Conservation (phyloP, 2,888 invertebrate species). For the Nephrotoma appendiculata region DNA sequence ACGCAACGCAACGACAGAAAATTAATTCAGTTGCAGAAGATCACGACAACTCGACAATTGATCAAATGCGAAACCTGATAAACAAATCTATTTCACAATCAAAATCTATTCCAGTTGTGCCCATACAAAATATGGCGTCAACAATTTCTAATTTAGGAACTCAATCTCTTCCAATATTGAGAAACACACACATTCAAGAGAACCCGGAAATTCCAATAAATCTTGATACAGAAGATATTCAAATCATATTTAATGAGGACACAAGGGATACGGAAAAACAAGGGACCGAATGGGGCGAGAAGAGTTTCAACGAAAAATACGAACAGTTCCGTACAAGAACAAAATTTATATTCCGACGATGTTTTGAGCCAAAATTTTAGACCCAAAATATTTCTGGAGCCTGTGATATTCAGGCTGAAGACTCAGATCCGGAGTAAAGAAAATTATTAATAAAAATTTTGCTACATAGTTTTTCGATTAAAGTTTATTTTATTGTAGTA, state of each 20-base stretch:
- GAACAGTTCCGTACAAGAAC: background rate
- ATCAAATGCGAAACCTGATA: background rate
- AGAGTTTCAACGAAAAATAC: conserved; percentile 9
- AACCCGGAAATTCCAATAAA: background rate
- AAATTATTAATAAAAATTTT: background rate
- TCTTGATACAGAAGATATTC: conserved; percentile 3
- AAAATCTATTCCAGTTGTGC: background rate
- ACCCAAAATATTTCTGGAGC: conserved; percentile 38
- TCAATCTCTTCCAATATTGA: background rate
- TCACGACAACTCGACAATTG: background rate
- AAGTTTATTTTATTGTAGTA: background rate
- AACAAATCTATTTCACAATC: background rate
- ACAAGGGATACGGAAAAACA: background rate
- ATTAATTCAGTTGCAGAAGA: background rate
- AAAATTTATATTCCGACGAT: conserved; percentile 45
- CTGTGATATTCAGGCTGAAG: conserved; percentile 47
- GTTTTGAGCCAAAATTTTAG: conserved; percentile 59
- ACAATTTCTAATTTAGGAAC: background rate
- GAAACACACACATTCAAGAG: background rate
- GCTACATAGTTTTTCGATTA: background rate
- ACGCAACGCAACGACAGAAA: background rate
- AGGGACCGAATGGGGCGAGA: conserved; percentile 12
- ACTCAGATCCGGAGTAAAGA: conserved; percentile 41
- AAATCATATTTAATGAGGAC: background rate
- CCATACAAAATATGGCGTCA: background rate